Base-by-base conservation (phyloP, 2,113 vertebrate genomes). In the Spermophilus dauricus region DNA sequence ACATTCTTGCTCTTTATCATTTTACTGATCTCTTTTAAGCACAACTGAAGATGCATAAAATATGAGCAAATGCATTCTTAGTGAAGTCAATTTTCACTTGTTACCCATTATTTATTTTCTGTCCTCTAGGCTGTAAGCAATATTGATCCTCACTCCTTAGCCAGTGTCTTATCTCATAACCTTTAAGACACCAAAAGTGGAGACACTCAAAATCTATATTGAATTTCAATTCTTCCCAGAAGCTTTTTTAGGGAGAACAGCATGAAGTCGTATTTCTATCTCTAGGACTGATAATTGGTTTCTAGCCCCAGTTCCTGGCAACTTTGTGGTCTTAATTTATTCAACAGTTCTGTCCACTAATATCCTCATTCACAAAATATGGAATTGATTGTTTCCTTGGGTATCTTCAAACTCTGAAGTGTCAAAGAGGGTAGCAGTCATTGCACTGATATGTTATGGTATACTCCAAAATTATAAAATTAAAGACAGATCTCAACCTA, bases 101-200 rank as follows among this genome's bases (percentile, higher is more conserved):
- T 87, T 97, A 78, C 91, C 81, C 58, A n/a, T 95, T 90, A 72
- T 83, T 97, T 95, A 70, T 87, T 86, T 92, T 56, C 85, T 94
- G 69, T 84, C 48, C 77, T 89, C 65, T 58, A 76, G 65, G 58
- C 81, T 81, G 30, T 86, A 97, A 90, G 80, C 48, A 56, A 42
- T 92, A 95, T 90, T 84, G 88, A 96, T 97, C n/a, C 70, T 83
- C 75, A 20, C 58, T 84, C 28, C 13, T 63, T 84, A 96, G 93
- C 63, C 70, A 53, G 84, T 67, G 88, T 94, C 95, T 97, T 97
- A 96, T 97, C 95, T 96, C 56, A 90, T 95, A 98, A 98, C 87
- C 92, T 97, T 92, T 94, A 86, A 95, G 90, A 86, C 95, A 95
- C 84, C 87, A 48, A 81, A 96, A 94, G 39, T 94, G 70, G 80